Percentiles rank a stretch among this genome's conserved stretches.
phyloP scores from a whole-genome alignment of 2,888 invertebrate species.

The Drosophila vallismaia region DNA sequence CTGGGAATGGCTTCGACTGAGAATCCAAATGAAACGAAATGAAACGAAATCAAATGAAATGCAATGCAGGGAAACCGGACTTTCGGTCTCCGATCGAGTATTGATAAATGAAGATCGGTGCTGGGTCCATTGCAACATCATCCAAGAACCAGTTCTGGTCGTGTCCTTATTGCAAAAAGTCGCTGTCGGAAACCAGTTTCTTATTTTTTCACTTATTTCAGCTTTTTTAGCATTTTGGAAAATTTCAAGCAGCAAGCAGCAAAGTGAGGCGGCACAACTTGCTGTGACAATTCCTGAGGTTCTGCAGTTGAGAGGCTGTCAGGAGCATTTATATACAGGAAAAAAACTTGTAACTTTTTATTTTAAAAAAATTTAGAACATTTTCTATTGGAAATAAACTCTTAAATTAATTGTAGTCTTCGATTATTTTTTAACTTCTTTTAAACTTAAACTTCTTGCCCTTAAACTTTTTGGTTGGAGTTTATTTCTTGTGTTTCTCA shows the following conservation, averaged over 20 bases:
- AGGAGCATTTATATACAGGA: conserved; percentile 8
- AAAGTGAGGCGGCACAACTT: conserved; percentile 26
- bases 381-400: too few species aligned
- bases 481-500: conserved; percentile 27
- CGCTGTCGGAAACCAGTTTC: conserved; percentile 26
- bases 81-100: conserved; percentile 40
- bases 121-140: conserved; percentile 37
- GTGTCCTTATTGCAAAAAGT: conserved; percentile 31
- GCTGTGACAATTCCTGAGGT: conserved; percentile 40
- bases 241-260: conserved; percentile 60
- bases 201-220: conserved; percentile 38
- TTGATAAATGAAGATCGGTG: conserved; percentile 72
- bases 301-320: conserved; percentile 65
- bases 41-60: conserved; percentile 49
- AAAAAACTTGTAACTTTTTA: not conserved
- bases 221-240: conserved; percentile 59
- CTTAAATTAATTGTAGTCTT: too few species aligned
- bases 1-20: conserved; percentile 25
- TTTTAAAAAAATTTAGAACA: too few species aligned
- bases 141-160: conserved; percentile 58
- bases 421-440: not conserved
- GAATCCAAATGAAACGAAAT: conserved; percentile 38
- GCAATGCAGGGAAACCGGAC: conserved; percentile 62
- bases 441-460: not conserved
- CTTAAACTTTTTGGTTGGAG: not conserved